These are phyloP conservation scores for Caenorhabditis wallacei DNA, from an alignment of 2,888 invertebrate species.

Conservation along the genomic window DNA sequence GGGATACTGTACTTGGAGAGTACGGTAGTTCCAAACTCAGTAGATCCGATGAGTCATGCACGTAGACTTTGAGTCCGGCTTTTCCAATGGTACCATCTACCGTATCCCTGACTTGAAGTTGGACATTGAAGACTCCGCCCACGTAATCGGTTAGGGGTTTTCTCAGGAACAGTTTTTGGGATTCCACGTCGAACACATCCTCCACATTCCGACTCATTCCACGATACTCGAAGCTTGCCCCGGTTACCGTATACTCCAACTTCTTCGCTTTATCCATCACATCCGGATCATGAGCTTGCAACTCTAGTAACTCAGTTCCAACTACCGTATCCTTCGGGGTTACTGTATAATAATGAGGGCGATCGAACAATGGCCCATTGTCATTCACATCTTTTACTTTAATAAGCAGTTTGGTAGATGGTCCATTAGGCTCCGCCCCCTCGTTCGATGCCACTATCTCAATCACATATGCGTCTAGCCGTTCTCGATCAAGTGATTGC, in stretches of 20 bases:
- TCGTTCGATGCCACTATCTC: conserved; percentile 55
- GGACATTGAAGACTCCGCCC: conserved; percentile 59
- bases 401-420: conserved; percentile 23
- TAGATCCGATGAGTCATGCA: conserved; percentile 57
- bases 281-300: conserved; percentile 56
- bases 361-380: conserved; percentile 51
- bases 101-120: conserved; percentile 47
- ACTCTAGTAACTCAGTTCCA: conserved; percentile 37
- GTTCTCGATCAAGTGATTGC: conserved; percentile 56
- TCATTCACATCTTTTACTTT: conserved; percentile 61
- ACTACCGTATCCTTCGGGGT: conserved; percentile 57
- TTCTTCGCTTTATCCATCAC: conserved; percentile 33
- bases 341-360: conserved; percentile 35
- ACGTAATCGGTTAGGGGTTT: conserved; percentile 50
- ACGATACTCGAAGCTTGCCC: conserved; percentile 59
- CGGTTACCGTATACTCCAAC: conserved; percentile 58
- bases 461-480: conserved; percentile 26
- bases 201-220: conserved; percentile 61
- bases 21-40: conserved; percentile 56
- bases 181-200: conserved; percentile 42
- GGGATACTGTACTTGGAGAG: conserved; percentile 42
- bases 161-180: conserved; percentile 22
- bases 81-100: conserved; percentile 59
- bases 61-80: conserved; percentile 45
- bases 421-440: not conserved